Base-by-base conservation (phyloP, 30 jellyfish, hydroid and myxozoan genomes). In the Aurelia sp. region DNA sequence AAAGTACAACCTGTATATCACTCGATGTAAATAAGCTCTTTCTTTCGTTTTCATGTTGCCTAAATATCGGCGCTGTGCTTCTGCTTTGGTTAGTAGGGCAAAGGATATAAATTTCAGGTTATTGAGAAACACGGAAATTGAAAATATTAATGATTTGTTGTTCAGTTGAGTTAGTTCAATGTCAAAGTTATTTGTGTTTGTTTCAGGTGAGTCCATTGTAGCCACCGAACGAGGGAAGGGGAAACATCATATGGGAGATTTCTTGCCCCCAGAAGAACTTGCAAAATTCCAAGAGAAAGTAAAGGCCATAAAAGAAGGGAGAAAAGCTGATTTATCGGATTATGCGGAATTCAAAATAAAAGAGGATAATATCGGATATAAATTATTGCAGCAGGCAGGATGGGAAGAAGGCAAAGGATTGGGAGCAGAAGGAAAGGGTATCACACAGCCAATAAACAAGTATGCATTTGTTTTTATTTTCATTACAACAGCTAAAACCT, bases 381-480 rank as follows among this genome's bases (percentile, higher is more conserved):
- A 85, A 57, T 83, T 94, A 97, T 69, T 94, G 72, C 92, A 88
- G 61, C 89, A 94, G 65, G 99, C 99, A 41, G 99, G 99, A 13
- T 94, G 99, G 99, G 67, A 89, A 72, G 99, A 94, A 66, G 99
- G 99, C 27, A 63, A 79, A 55, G 99, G 99, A 2, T 74, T 94
- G 22, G 99, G 99, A 4, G 86, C 99, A 10, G 91, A 60, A 31
- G 96, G 95, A 17, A 85, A 94, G 55, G 99, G 99, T 72, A 94
- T 94, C 21, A 89, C 90, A 30, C 91, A 84, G 61, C 99, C 99
- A 2, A 74, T 94, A 5, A 94, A 94, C 88, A 89, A 94, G 99
- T 94, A 78, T 33, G 81, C 53, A 27, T 48, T 61, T 17, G 35
- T 35, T 21, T 44, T 44, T 44, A 44, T 44, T 44, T 44, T 8